Percentiles rank a stretch among this genome's conserved stretches.
Evolutionary conservation across 1,140 invertebrate species (phyloP).

Genomic region (Heliconius eleuchia): DNA sequence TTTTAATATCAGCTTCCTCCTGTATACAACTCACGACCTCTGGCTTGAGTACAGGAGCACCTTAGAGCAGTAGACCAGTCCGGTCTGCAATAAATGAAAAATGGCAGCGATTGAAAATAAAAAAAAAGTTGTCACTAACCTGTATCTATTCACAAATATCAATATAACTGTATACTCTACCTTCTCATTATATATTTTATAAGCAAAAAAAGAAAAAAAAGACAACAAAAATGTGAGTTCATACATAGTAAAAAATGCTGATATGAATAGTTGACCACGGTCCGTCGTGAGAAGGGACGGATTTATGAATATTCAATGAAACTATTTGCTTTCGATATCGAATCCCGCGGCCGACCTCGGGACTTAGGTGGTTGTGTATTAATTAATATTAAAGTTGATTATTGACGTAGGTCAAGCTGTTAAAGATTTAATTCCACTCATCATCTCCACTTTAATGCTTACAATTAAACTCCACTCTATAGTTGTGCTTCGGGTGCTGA

Average conservation of each 20-base stretch:
- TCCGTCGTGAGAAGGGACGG: background rate
- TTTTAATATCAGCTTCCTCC: no score
- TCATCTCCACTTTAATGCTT: no score
- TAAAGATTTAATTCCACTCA: no score
- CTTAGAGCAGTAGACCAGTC: no score
- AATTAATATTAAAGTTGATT: background rate
- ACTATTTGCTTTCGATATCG: background rate
- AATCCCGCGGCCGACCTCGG: background rate
- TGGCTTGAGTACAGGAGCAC: no score
- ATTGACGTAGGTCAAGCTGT: background rate
- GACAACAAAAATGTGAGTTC: background rate
- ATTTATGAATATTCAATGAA: background rate
- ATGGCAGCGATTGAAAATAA: no score
- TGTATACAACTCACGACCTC: no score
- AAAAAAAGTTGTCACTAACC: no score
- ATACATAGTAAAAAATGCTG: background rate
- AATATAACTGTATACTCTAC: no score
- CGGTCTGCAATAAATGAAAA: no score
- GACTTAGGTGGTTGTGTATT: background rate
- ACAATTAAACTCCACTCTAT: no score
- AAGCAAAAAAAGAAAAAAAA: background rate
- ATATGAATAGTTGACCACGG: constrained; percentile 2
- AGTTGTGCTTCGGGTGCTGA: background rate
- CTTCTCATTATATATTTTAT: background rate
- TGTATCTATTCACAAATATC: no score